Evolutionary conservation across 2,113 vertebrate species (phyloP).

Genomic region (Odontophorus gujanensis): DNA sequence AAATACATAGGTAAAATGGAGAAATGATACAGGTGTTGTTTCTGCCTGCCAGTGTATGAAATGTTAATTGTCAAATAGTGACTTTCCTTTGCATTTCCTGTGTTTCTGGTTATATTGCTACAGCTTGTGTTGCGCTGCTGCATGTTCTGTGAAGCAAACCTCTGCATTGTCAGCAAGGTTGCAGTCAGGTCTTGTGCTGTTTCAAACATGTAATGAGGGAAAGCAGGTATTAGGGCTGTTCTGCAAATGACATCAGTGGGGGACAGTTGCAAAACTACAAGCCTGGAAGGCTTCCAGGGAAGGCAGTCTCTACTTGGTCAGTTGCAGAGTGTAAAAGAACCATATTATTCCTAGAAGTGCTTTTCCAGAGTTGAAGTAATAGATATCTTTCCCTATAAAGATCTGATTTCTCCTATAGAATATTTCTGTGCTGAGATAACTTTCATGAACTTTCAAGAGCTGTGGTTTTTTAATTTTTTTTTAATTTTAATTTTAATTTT

Average conservation of each 20-base stretch:
- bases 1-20: background rate
- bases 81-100: background rate
- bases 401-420: slow-evolving; percentile 62
- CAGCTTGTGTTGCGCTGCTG: background rate
- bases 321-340: slow-evolving; percentile 10
- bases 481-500: background rate
- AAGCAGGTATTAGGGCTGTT: background rate
- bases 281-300: slow-evolving; percentile 32
- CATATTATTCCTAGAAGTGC: slow-evolving; percentile 37
- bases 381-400: slow-evolving; percentile 53
- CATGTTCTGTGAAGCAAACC: background rate
- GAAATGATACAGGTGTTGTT: background rate
- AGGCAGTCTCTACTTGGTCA: background rate
- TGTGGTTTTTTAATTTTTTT: background rate
- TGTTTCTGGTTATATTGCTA: background rate
- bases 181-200: fast-evolving
- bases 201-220: background rate
- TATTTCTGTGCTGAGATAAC: slow-evolving; percentile 62
- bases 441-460: slow-evolving; percentile 23
- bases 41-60: fast-evolving
- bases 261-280: slow-evolving; percentile 39
- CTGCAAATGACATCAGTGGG: slow-evolving; percentile 57
- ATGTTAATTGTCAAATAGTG: background rate
- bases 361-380: slow-evolving; percentile 60
- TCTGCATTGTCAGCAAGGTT: background rate